Conservation (phyloP, 2,888 invertebrate species). For the Atherix ibis region DNA sequence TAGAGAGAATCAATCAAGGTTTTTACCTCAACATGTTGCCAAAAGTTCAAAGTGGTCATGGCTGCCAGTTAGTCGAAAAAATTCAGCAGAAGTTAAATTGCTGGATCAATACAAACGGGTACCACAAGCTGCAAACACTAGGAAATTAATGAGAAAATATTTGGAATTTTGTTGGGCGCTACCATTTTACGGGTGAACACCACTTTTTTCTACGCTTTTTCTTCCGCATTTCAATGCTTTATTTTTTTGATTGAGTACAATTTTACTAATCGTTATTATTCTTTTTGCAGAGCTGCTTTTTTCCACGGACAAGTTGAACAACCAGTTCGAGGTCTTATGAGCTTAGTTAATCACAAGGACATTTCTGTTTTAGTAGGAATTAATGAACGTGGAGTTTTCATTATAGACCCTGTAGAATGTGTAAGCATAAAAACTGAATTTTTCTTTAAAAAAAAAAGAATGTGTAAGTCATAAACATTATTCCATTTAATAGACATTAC, state of each 20-base stretch:
- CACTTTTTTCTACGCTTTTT: background rate
- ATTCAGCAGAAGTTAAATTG: conserved; percentile 69
- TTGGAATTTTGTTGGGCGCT: conserved; percentile 81
- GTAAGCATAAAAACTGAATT: conserved; percentile 38
- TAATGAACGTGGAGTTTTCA: conserved; percentile 67
- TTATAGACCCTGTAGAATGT: conserved; percentile 70
- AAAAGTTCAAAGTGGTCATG: conserved; percentile 55
- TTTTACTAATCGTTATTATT: conserved; percentile 1
- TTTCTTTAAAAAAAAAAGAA: background rate
- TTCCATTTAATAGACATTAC: conserved; percentile 46
- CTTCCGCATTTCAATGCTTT: no score
- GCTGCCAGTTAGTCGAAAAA: conserved; percentile 59
- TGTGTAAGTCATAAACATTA: background rate
- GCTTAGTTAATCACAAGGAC: conserved; percentile 72
- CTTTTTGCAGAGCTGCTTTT: conserved; percentile 59
- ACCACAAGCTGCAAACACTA: conserved; percentile 62
- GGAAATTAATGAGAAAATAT: conserved; percentile 76
- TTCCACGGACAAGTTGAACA: conserved; percentile 92
- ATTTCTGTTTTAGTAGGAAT: conserved; percentile 79
- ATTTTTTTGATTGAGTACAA: background rate
- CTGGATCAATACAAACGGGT: conserved; percentile 78
- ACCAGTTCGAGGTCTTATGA: conserved; percentile 70
- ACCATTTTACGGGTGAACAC: conserved; percentile 68
- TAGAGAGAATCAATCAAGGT: conserved; percentile 60
- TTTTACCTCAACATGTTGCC: conserved; percentile 61